A percentile compares a stretch with the other conserved stretches of the same genome.
phyloP scores from a whole-genome alignment of 2,888 invertebrate genomes.

The Euplagia quadripunctaria region DNA sequence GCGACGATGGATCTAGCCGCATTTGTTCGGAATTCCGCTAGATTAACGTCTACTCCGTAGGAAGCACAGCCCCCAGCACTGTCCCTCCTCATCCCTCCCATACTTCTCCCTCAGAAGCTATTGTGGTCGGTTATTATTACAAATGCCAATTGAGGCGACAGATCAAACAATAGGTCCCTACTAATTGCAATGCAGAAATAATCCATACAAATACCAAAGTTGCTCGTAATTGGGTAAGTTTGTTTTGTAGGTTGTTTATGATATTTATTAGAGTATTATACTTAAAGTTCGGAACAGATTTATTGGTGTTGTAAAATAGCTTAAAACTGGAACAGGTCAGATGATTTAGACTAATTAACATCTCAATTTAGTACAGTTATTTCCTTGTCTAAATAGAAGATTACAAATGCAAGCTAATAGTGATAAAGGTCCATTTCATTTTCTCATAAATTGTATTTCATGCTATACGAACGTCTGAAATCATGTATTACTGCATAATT shows the following conservation, averaged over 20 bases:
- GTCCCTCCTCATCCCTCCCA: slow-evolving; percentile 19
- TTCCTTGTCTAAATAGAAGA: not conserved
- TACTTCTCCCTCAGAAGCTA: slow-evolving; percentile 26
- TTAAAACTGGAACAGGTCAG: slow-evolving; percentile 18
- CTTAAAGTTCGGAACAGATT: slow-evolving; percentile 33
- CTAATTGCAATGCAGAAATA: slow-evolving; percentile 50
- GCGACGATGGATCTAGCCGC: slow-evolving; percentile 61
- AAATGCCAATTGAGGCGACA: slow-evolving; percentile 61
- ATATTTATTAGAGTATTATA: slow-evolving; percentile 43
- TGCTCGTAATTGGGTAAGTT: slow-evolving; percentile 48
- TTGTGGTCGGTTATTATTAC: slow-evolving; percentile 62
- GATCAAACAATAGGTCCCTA: slow-evolving; percentile 53
- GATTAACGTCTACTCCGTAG: slow-evolving; percentile 64
- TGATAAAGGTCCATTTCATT: not conserved
- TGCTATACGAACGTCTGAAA: no score
- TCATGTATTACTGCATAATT: no score
- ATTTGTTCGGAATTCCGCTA: slow-evolving; percentile 70
- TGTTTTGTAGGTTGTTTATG: slow-evolving; percentile 43
- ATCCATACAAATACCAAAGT: slow-evolving; percentile 52
- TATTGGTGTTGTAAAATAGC: slow-evolving; percentile 25
- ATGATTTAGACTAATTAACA: slow-evolving; percentile 18
- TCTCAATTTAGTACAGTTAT: not conserved
- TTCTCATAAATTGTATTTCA: not conserved
- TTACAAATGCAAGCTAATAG: not conserved
- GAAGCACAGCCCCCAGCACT: slow-evolving; percentile 45